Conservation (phyloP, 2,113 vertebrate genomes). For the Thalassarche chlororhynchos region DNA sequence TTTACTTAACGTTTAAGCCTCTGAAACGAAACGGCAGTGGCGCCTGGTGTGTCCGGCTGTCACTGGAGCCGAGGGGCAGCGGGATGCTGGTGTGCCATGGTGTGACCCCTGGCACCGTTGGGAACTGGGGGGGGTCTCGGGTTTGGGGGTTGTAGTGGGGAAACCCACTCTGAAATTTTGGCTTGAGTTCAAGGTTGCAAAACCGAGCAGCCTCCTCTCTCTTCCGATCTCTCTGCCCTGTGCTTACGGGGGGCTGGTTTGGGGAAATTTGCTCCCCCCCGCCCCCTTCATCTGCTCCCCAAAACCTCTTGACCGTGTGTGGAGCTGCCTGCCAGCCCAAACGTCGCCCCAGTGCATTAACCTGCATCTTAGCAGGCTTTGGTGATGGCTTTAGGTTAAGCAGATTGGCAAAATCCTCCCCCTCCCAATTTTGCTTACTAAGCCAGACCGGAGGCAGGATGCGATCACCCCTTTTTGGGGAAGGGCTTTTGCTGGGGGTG, state of each 20-base stretch:
- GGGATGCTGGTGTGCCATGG: rapidly evolving
- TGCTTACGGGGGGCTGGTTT: not conserved
- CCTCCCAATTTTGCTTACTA: not conserved
- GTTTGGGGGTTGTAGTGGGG: not conserved
- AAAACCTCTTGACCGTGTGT: not conserved
- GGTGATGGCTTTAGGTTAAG: not conserved
- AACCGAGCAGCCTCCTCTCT: not conserved
- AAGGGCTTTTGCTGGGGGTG: not conserved
- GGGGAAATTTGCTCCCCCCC: not conserved
- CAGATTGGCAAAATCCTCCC: not conserved
- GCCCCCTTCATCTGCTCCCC: not conserved
- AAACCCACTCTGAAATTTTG: not conserved
- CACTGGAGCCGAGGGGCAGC: rapidly evolving
- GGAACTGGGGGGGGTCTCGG: not conserved
- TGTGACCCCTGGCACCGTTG: rapidly evolving
- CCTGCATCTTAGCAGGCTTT: not conserved
- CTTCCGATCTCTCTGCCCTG: not conserved
- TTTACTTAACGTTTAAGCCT: conserved; percentile 55
- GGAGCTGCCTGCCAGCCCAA: not conserved
- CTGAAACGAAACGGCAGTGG: not conserved
- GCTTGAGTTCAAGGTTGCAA: not conserved
- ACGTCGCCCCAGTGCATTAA: rapidly evolving
- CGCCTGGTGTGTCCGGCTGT: not conserved
- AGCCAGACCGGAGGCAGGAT: not conserved
- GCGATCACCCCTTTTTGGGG: rapidly evolving